These are phyloP conservation scores for Strix occidentalis DNA, from an alignment of 2,797 vertebrate species.

Conservation along the genomic window DNA sequence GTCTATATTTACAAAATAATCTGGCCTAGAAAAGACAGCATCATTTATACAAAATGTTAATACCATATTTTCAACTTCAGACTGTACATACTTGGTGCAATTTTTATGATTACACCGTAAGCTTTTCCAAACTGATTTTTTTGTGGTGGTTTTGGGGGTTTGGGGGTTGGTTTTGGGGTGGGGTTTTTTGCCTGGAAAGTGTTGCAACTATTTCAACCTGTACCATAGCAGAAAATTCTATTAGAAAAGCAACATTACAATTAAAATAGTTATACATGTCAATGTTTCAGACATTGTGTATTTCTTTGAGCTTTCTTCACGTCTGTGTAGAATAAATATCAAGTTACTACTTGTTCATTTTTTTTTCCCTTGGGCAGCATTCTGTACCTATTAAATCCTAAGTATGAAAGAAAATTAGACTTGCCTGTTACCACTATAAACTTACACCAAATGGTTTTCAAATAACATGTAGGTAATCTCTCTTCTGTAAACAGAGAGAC, in stretches of 20 bases:
- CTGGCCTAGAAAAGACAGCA: neutral
- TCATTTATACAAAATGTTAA: neutral
- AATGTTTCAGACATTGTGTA: conserved; percentile 44
- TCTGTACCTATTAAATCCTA: conserved; percentile 53
- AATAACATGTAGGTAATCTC: conserved; percentile 66
- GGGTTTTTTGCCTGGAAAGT: neutral
- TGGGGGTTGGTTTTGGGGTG: neutral
- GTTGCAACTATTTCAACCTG: neutral
- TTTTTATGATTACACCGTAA: neutral
- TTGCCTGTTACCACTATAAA: conserved; percentile 75
- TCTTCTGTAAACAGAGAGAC: conserved; percentile 68
- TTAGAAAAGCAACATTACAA: conserved; percentile 34
- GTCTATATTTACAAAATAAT: neutral
- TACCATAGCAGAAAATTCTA: neutral
- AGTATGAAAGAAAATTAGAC: conserved; percentile 76
- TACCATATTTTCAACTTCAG: neutral
- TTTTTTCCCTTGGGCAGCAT: conserved; percentile 40
- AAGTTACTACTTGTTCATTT: conserved; percentile 49
- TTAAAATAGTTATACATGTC: conserved; percentile 50
- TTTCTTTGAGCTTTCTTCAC: conserved; percentile 44
- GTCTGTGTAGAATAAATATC: conserved; percentile 55
- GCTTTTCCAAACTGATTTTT: neutral
- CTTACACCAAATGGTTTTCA: conserved; percentile 71
- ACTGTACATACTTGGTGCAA: neutral
- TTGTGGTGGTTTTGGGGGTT: neutral